Percentiles rank a stretch among this genome's conserved stretches.
Conservation (phyloP, 2,113 vertebrate genomes). For the Erpornis zantholeuca region DNA sequence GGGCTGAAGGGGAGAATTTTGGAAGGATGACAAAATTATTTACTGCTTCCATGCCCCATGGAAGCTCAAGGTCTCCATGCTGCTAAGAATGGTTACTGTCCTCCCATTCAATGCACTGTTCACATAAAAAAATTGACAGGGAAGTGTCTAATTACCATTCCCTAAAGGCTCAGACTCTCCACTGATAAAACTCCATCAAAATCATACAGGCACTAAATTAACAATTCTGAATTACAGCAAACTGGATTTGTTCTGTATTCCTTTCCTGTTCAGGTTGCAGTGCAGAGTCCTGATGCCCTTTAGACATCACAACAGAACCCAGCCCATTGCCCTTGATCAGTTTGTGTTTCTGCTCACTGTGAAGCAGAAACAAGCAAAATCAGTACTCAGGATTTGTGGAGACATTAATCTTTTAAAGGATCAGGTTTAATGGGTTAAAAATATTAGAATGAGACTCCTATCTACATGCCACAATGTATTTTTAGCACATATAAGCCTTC, state of each 20-base stretch:
- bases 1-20: neutral
- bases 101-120: neutral
- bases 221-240: neutral
- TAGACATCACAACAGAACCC: neutral
- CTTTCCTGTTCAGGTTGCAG: neutral
- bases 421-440: neutral
- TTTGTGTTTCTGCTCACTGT: neutral
- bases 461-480: neutral
- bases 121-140: neutral
- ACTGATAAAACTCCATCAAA: neutral
- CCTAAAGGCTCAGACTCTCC: neutral
- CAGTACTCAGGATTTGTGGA: neutral
- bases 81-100: conserved; percentile 6
- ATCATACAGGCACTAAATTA: neutral
- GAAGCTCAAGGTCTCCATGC: neutral
- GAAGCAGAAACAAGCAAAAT: neutral
- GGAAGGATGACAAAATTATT: neutral
- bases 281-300: neutral
- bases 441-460: neutral
- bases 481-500: neutral
- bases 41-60: neutral
- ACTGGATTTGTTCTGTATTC: neutral
- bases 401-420: neutral
- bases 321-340: neutral
- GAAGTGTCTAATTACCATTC: neutral